Percentiles rank a stretch among this genome's conserved stretches.
These are phyloP conservation scores for Archips xylosteana DNA, from an alignment of 2,888 invertebrate species.

Conservation along the genomic window DNA sequence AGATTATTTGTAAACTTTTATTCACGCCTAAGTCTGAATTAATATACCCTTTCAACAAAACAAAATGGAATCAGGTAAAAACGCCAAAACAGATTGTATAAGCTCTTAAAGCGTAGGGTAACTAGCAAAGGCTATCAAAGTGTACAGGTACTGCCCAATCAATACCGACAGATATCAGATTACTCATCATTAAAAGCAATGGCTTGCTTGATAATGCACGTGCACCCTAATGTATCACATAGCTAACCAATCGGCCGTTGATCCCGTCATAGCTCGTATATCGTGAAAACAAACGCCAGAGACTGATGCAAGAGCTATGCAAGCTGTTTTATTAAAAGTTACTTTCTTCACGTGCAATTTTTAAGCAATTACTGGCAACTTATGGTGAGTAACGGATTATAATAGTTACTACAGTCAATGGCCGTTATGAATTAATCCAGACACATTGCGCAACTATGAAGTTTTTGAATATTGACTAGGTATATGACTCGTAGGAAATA, in stretches of 20 bases:
- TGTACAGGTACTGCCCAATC: constrained; percentile 1
- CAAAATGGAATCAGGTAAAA: too few relatives aligned
- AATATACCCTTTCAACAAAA: too few relatives aligned
- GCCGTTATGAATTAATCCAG: too few relatives aligned
- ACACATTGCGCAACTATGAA: too few relatives aligned
- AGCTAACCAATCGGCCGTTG: neutral
- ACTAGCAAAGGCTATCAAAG: neutral
- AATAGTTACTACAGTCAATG: too few relatives aligned
- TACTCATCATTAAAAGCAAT: constrained; percentile 12
- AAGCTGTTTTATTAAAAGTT: neutral
- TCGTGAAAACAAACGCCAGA: neutral
- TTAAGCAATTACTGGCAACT: too few relatives aligned
- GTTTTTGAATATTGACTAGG: too few relatives aligned
- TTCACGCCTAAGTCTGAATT: too few relatives aligned
- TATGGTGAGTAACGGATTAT: neutral
- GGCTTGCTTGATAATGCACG: neutral
- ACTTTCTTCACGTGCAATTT: too few relatives aligned
- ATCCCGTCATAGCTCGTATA: neutral
- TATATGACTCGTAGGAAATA: too few relatives aligned
- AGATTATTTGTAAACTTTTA: too few relatives aligned
- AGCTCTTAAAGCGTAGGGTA: neutral
- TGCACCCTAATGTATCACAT: constrained; percentile 1
- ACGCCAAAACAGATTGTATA: neutral
- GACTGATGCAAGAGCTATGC: neutral
- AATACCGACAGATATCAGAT: constrained; percentile 8